Evolutionary conservation across 2,888 invertebrate species (phyloP).

Genomic region (Sarcophaga subvicina): DNA sequence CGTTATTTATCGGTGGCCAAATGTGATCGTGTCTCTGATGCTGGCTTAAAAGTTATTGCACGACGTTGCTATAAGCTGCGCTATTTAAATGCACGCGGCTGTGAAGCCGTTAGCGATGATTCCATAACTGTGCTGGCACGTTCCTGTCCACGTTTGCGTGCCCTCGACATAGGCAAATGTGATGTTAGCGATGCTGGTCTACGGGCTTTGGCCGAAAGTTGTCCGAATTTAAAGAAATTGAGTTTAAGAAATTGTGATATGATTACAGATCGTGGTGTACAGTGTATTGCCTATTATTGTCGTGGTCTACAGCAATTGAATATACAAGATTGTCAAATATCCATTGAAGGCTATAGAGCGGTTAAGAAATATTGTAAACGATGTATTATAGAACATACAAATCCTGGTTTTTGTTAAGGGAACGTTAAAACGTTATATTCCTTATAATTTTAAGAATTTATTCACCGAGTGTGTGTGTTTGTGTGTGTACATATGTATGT

Average conservation of each 20-base stretch:
- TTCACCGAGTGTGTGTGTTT: background rate
- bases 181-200: conserved; percentile 95
- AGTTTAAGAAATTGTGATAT: conserved; percentile 95
- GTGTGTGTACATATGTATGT: conserved; percentile 12
- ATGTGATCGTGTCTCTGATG: conserved; percentile 95
- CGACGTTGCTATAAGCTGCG: conserved; percentile 93
- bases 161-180: conserved; percentile 95
- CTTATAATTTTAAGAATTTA: conserved; percentile 9
- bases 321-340: conserved; percentile 96
- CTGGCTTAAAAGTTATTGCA: conserved; percentile 93
- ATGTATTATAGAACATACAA: conserved; percentile 97
- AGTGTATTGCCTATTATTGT: conserved; percentile 94
- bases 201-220: conserved; percentile 92
- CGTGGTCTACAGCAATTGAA: conserved; percentile 94
- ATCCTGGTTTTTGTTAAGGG: conserved; percentile 92
- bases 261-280: conserved; percentile 93
- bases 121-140: conserved; percentile 93
- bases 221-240: conserved; percentile 94
- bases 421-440: background rate
- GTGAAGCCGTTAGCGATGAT: conserved; percentile 96
- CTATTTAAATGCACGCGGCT: conserved; percentile 95
- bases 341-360: conserved; percentile 93
- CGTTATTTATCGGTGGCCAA: conserved; percentile 96
- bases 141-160: conserved; percentile 92
- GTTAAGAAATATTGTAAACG: conserved; percentile 96